phyloP scores from a whole-genome alignment of 1,140 invertebrate genomes.

The Alviniconcha marisindica region DNA sequence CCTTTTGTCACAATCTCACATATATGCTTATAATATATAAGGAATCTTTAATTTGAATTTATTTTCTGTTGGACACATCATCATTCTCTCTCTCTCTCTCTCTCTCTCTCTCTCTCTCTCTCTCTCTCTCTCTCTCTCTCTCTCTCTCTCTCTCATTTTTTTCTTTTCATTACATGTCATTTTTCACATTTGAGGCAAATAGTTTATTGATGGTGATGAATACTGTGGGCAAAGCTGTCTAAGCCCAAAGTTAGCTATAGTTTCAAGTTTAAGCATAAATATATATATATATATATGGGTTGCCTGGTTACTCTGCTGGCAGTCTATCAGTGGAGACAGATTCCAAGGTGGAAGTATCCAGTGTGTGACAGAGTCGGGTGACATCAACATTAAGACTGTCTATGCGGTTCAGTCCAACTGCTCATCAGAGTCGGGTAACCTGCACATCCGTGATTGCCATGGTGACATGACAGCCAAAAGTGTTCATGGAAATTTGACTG shows the following conservation, averaged over 20 bases:
- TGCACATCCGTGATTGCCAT: constrained; percentile 4
- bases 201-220: too few relatives aligned
- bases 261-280: background rate
- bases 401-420: background rate
- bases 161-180: too few relatives aligned
- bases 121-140: too few relatives aligned
- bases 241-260: too few relatives aligned
- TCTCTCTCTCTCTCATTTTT: background rate
- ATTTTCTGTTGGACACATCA: too few relatives aligned
- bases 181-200: too few relatives aligned
- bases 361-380: background rate
- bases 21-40: too few relatives aligned
- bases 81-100: background rate
- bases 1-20: too few relatives aligned
- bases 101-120: background rate
- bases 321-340: constrained; percentile 4
- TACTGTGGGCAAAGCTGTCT: too few relatives aligned
- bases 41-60: too few relatives aligned
- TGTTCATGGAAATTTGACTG: background rate
- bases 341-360: background rate
- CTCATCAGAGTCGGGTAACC: background rate
- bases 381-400: background rate
- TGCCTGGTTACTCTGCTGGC: background rate
- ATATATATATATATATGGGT: background rate
- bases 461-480: background rate